Conservation (phyloP, 2,888 invertebrate genomes). For the Drosophila silvestris region DNA sequence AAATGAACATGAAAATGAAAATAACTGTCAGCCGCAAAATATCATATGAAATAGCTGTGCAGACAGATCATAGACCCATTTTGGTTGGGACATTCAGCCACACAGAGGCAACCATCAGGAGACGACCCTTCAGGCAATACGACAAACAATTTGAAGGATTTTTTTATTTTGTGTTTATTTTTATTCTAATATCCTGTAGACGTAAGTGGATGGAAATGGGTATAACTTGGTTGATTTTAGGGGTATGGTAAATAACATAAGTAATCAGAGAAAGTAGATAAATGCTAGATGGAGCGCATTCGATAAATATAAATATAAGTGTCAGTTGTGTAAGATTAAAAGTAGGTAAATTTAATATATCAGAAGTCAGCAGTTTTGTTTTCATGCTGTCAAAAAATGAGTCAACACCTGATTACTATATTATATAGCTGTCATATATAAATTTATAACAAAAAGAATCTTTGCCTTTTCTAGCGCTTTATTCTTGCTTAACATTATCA, state of each 20-base stretch:
- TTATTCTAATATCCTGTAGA: background rate
- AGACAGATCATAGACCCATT: constrained; percentile 49
- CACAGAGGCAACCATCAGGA: constrained; percentile 1
- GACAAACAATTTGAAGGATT: constrained; percentile 44
- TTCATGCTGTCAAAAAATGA: background rate
- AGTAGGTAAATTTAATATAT: background rate
- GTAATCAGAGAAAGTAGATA: background rate
- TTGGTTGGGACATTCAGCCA: constrained; percentile 1
- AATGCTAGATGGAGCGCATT: background rate
- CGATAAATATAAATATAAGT: background rate
- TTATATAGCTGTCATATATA: background rate
- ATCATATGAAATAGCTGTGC: constrained; percentile 53
- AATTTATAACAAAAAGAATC: background rate
- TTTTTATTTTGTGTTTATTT: background rate
- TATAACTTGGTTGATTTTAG: background rate
- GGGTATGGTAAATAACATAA: background rate
- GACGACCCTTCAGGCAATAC: constrained; percentile 40
- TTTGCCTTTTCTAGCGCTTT: background rate
- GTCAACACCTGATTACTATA: background rate
- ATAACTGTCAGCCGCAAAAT: constrained; percentile 61
- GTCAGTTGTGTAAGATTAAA: background rate
- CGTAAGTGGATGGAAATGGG: background rate
- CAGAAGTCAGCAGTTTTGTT: background rate
- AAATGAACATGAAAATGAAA: constrained; percentile 16
- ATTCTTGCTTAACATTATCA: background rate